phyloP scores from a whole-genome alignment of 2,888 invertebrate genomes.

The Plagodis pulveraria region DNA sequence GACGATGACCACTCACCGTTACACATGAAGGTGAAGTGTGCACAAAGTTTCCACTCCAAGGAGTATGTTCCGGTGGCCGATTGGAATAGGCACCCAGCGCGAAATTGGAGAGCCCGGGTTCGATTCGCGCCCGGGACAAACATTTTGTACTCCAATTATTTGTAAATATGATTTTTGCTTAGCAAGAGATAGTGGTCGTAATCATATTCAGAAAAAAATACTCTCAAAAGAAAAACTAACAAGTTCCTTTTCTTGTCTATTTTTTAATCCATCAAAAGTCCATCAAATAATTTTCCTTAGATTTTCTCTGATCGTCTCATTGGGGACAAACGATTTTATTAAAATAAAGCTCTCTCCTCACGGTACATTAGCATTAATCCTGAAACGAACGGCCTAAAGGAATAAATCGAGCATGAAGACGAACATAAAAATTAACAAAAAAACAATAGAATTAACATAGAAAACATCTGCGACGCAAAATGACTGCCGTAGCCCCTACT shows the following conservation, averaged over 20 bases:
- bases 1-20: too few relatives aligned
- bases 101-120: too few relatives aligned
- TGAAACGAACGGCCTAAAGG: slow-evolving; percentile 69
- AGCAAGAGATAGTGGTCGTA: too few relatives aligned
- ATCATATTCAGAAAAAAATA: too few relatives aligned
- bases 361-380: slow-evolving; percentile 75
- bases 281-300: slow-evolving; percentile 30
- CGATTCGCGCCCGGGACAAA: too few relatives aligned
- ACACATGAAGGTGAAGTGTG: too few relatives aligned
- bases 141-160: too few relatives aligned
- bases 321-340: slow-evolving; percentile 40
- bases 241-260: not conserved
- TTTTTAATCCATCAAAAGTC: slow-evolving; percentile 31
- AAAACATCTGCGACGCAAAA: slow-evolving; percentile 80
- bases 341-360: slow-evolving; percentile 52
- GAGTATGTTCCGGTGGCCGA: too few relatives aligned
- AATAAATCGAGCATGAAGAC: slow-evolving; percentile 73
- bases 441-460: slow-evolving; percentile 85
- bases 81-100: too few relatives aligned
- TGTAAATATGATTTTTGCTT: too few relatives aligned
- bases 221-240: not conserved
- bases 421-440: slow-evolving; percentile 84
- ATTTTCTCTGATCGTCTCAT: slow-evolving; percentile 41
- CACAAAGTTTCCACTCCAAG: too few relatives aligned
- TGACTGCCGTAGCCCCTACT: slow-evolving; percentile 58